Evolutionary conservation across 2,888 invertebrate genomes (phyloP).

Genomic region (Neoscelio sp.): DNA sequence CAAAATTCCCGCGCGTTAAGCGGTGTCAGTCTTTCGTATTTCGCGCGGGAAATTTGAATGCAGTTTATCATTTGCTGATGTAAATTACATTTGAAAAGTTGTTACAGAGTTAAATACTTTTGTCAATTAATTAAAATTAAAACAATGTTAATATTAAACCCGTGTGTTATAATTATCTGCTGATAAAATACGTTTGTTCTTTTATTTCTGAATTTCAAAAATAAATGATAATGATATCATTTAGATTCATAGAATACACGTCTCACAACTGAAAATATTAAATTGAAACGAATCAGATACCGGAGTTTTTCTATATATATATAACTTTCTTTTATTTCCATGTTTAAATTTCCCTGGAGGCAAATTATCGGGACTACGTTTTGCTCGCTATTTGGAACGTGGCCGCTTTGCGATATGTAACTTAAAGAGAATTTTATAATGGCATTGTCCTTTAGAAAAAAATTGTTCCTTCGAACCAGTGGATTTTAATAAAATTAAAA

Average conservation of each 20-base stretch:
- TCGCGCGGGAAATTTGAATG: no score
- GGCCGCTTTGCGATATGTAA: constrained; percentile 11
- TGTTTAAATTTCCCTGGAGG: constrained; percentile 29
- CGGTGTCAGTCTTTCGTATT: no score
- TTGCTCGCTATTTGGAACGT: neutral
- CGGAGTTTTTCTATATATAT: neutral
- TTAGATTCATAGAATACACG: no score
- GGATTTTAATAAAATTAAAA: constrained; percentile 38
- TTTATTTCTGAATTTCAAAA: no score
- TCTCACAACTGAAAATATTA: constrained; percentile 1
- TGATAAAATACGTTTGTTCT: no score
- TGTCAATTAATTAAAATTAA: no score
- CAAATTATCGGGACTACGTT: constrained; percentile 4
- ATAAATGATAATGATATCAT: neutral
- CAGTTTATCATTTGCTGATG: no score
- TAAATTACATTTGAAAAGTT: no score
- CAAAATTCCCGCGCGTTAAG: no score
- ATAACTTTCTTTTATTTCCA: constrained; percentile 20
- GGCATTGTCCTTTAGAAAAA: neutral
- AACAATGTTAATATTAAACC: no score
- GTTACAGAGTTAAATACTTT: no score
- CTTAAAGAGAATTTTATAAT: neutral
- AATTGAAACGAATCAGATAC: constrained; percentile 28
- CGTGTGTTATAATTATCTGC: no score
- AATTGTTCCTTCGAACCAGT: neutral